Evolutionary conservation across 2,888 invertebrate species (phyloP), one percentile per base, ranked within the genome.

Genomic region (Cenopis cana): DNA sequence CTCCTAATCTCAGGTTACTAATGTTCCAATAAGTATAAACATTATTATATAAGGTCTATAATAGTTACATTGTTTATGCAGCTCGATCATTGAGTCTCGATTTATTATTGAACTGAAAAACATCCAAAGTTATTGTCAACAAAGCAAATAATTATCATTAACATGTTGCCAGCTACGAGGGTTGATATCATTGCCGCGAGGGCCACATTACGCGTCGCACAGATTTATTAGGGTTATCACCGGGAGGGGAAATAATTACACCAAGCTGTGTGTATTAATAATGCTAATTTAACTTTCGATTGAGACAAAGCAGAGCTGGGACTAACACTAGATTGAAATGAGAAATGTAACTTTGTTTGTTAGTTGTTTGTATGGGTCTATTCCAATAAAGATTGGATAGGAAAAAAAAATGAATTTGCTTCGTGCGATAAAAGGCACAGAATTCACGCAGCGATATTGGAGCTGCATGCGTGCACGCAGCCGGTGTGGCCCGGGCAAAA

Each of bases 171-270:
- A 8, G 46, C 46, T 46, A 6, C 46, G 46, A 46, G 49, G 74
- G 76, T 76, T 70, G 70, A 70, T 68, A 76, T 76, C 50, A 46
- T 46, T n/a, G 50, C 49, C 50, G 14, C 76, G 78, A 75, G 76
- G 78, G 77, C 77, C 78, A 73, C 77, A 78, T 79, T 82, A 82
- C 72, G 76, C 75, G 74, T 73, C 76, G 76, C 76, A 76, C 75
- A 79, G 81, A 81, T 80, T 82, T 81, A 81, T 81, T 74, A 74
- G 38, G 68, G 75, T 75, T 76, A 77, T 80, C 78, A 79, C 79
- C 77, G 74, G 78, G 76, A 77, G 77, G 76, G 29, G 75, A 78
- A 81, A 81, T 81, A 79, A 81, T 81, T 81, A 79, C 77, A 71
- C 54, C 74, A 72, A 73, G 74, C 46, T 76, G 75, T 74, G 72